Evolutionary conservation across 2,888 invertebrate species (phyloP).

Genomic region (Morpho helenor): DNA sequence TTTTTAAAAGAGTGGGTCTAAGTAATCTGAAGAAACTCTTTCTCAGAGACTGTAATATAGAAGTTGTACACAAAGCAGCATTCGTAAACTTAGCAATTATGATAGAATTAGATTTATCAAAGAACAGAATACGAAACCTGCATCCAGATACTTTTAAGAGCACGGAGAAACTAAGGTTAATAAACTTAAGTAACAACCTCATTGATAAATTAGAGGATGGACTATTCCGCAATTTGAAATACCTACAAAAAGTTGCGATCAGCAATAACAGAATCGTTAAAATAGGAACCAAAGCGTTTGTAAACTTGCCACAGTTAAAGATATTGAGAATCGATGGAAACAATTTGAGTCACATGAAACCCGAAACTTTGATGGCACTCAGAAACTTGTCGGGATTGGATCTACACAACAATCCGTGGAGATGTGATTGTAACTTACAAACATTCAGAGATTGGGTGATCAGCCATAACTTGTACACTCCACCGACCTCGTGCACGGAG

Average conservation of each 20-base stretch:
- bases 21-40: slow-evolving; percentile 90
- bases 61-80: slow-evolving; percentile 84
- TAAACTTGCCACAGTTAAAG: slow-evolving; percentile 83
- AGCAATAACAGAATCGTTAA: slow-evolving; percentile 86
- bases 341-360: slow-evolving; percentile 83
- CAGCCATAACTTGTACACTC: slow-evolving; percentile 85
- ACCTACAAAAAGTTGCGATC: slow-evolving; percentile 87
- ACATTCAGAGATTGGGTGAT: slow-evolving; percentile 88
- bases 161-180: slow-evolving; percentile 84
- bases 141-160: slow-evolving; percentile 86
- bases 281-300: slow-evolving; percentile 85
- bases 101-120: slow-evolving; percentile 90
- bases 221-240: slow-evolving; percentile 86
- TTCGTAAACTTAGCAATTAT: slow-evolving; percentile 87
- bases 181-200: slow-evolving; percentile 87
- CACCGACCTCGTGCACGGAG: slow-evolving; percentile 85
- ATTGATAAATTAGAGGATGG: slow-evolving; percentile 86
- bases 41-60: slow-evolving; percentile 86
- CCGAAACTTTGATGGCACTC: slow-evolving; percentile 83
- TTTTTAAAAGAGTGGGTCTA: slow-evolving; percentile 84
- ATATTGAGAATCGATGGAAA: slow-evolving; percentile 88
- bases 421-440: slow-evolving; percentile 91
- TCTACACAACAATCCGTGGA: slow-evolving; percentile 91
- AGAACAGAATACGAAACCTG: slow-evolving; percentile 83
- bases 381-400: slow-evolving; percentile 86